Evolutionary conservation across 2,113 vertebrate species (phyloP).

Genomic region (Protomyctophum bolini): DNA sequence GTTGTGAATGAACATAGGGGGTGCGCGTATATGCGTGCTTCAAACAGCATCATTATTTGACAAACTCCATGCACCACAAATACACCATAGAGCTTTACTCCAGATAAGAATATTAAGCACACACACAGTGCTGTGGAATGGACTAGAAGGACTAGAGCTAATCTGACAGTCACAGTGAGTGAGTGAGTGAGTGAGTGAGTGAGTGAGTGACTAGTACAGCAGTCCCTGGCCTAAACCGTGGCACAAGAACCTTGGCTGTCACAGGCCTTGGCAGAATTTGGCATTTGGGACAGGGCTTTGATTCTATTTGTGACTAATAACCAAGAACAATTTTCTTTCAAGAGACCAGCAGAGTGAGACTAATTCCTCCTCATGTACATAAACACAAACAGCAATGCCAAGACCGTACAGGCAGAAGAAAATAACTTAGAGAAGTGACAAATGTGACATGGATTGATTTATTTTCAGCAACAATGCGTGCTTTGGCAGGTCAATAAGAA

Average conservation of each 20-base stretch:
- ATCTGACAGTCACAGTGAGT: slow-evolving; percentile 23
- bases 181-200: not conserved
- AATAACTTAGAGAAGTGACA: too few relatives aligned
- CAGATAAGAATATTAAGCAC: slow-evolving; percentile 46
- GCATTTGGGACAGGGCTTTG: slow-evolving; percentile 52
- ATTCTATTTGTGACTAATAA: slow-evolving; percentile 48
- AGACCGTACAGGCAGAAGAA: too few relatives aligned
- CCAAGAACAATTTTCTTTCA: slow-evolving; percentile 48
- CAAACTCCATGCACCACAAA: slow-evolving; percentile 40
- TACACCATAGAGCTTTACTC: slow-evolving; percentile 42
- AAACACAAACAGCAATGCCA: not conserved
- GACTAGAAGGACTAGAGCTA: slow-evolving; percentile 39
- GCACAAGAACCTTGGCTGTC: slow-evolving; percentile 59
- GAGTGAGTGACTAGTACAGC: slow-evolving; percentile 5
- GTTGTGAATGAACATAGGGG: not conserved
- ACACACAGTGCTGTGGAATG: slow-evolving; percentile 22
- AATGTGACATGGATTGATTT: too few relatives aligned
- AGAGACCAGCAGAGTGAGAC: slow-evolving; percentile 29
- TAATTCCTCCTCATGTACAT: slow-evolving; percentile 11
- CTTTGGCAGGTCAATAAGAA: too few relatives aligned
- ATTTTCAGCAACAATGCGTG: too few relatives aligned
- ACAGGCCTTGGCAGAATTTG: slow-evolving; percentile 48
- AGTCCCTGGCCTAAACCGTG: slow-evolving; percentile 42
- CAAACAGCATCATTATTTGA: slow-evolving; percentile 46
- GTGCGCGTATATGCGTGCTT: slow-evolving; percentile 22